Evolutionary conservation across 2,888 invertebrate genomes (phyloP).

Genomic region (Phengaris alcon): DNA sequence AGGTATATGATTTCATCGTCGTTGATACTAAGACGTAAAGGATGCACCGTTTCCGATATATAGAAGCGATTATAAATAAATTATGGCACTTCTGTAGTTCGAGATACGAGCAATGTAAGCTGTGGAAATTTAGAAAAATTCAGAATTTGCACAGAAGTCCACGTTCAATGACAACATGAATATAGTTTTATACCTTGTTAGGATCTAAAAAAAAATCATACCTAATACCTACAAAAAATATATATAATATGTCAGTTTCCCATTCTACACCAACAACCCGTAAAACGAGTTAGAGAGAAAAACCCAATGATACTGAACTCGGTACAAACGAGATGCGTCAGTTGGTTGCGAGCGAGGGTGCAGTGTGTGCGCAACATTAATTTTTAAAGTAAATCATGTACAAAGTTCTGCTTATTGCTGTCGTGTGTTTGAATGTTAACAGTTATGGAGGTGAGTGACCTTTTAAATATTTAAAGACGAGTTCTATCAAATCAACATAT

Average conservation of each 20-base stretch:
- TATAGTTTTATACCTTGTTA: too few relatives aligned
- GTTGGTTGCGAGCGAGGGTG: constrained; percentile 5
- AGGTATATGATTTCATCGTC: too few relatives aligned
- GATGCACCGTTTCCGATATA: too few relatives aligned
- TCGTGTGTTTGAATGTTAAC: background rate
- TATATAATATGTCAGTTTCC: background rate
- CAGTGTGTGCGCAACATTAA: background rate
- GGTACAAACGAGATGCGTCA: background rate
- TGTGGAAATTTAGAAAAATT: too few relatives aligned
- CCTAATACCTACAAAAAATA: background rate
- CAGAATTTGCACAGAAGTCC: too few relatives aligned
- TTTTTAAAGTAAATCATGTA: background rate
- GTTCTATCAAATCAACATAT: too few relatives aligned
- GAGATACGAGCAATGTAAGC: too few relatives aligned
- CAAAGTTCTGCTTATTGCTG: background rate
- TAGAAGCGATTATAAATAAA: too few relatives aligned
- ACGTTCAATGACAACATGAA: too few relatives aligned
- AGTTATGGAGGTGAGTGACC: constrained; percentile 21
- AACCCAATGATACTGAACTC: constrained; percentile 5
- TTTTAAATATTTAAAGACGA: background rate
- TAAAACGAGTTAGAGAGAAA: constrained; percentile 17
- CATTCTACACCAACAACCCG: background rate
- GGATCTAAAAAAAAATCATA: too few relatives aligned
- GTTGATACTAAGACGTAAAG: too few relatives aligned
- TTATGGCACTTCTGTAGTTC: too few relatives aligned